These are phyloP conservation scores for Rhimphoctona megacephalus DNA, from an alignment of 2,888 invertebrate species.

Conservation along the genomic window DNA sequence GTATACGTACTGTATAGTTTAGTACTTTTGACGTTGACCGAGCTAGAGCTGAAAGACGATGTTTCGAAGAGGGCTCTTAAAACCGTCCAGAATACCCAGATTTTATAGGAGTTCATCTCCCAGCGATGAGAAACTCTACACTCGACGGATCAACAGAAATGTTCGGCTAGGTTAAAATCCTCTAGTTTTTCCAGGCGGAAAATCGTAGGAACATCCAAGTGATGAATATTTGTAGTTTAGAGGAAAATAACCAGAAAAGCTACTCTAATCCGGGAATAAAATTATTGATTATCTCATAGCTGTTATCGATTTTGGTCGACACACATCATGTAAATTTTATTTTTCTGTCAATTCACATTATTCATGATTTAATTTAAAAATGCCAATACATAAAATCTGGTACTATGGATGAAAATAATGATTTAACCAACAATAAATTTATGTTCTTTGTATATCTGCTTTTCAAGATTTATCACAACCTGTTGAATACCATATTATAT, in stretches of 20 bases:
- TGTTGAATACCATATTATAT: not conserved
- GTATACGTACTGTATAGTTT: conserved; percentile 35
- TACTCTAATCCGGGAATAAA: not conserved
- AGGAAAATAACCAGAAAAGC: not conserved
- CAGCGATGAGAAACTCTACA: conserved; percentile 74
- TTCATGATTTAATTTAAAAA: not conserved
- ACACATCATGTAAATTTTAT: not conserved
- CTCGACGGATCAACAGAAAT: conserved; percentile 64
- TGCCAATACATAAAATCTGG: too few species aligned
- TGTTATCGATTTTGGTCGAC: not conserved
- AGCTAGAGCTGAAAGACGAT: conserved; percentile 51
- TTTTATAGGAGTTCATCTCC: conserved; percentile 82
- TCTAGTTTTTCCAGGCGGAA: conserved; percentile 71
- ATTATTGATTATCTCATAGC: not conserved
- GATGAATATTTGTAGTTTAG: not conserved
- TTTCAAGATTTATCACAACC: not conserved
- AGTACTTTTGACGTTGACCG: conserved; percentile 53
- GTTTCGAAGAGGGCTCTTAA: conserved; percentile 72
- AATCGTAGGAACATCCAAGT: conserved; percentile 63
- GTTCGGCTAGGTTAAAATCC: conserved; percentile 29
- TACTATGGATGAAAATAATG: too few species aligned
- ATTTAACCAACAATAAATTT: too few species aligned
- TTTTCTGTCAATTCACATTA: not conserved
- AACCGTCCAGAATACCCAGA: conserved; percentile 74
- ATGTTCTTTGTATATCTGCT: not conserved